Conservation (phyloP, 2,113 vertebrate species). For the Cebus imitator region DNA sequence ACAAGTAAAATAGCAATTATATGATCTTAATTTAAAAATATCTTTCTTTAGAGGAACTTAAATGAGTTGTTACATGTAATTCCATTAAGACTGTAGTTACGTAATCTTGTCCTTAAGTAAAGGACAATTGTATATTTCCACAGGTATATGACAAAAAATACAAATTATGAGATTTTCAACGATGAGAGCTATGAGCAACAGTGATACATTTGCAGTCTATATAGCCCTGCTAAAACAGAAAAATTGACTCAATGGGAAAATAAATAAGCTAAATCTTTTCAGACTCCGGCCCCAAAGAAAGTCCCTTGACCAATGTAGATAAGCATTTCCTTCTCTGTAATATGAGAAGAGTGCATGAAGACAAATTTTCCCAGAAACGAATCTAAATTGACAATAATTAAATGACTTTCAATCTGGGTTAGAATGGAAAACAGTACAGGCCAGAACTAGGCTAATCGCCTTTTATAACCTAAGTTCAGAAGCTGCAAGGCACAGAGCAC, state of each 20-base stretch:
- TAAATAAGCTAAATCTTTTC: background rate
- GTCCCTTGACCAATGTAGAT: background rate
- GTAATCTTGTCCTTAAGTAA: background rate
- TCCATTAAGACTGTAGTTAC: background rate
- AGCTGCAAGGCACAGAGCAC: background rate
- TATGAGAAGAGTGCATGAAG: background rate
- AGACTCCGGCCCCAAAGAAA: background rate
- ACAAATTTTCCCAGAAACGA: background rate
- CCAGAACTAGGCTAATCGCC: background rate
- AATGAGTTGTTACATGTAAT: constrained; percentile 11
- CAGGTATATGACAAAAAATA: background rate
- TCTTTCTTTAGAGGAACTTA: background rate
- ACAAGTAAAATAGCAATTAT: background rate
- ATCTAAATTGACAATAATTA: background rate
- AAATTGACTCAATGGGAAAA: background rate
- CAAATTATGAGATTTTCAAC: background rate
- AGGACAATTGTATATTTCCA: background rate
- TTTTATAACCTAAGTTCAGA: background rate
- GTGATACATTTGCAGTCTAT: background rate
- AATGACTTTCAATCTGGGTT: background rate
- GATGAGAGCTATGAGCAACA: background rate
- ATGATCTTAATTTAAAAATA: background rate
- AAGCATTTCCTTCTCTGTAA: background rate
- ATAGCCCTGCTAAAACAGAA: background rate
- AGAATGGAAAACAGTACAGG: background rate